Conservation (phyloP, 1,140 invertebrate genomes). For the Spodoptera litura region DNA sequence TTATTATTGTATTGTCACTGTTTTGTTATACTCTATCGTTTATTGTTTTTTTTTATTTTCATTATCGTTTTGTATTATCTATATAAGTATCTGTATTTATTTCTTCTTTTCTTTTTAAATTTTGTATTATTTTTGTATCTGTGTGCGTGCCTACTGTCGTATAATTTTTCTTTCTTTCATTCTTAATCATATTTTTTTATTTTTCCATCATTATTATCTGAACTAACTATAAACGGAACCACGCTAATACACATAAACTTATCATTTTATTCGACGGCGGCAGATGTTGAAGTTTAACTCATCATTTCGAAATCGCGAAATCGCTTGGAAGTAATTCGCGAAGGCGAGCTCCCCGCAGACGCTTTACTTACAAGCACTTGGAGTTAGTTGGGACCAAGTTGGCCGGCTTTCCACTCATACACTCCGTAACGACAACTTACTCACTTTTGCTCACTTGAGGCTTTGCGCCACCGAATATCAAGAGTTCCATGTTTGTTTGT, state of each 20-base stretch:
- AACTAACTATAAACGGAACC: not conserved
- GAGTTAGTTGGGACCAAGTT: conserved; percentile 73
- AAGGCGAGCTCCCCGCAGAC: conserved; percentile 69
- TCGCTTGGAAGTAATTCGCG: conserved; percentile 77
- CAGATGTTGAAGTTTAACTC: conserved; percentile 67
- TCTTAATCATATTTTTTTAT: no score
- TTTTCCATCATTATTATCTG: no score
- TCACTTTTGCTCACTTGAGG: conserved; percentile 58
- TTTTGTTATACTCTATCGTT: no score
- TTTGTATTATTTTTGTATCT: no score
- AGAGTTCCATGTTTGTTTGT: conserved; percentile 26
- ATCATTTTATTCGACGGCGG: conserved; percentile 46
- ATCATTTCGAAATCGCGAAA: conserved; percentile 74
- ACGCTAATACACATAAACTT: not conserved
- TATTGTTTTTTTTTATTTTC: no score
- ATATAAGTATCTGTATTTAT: no score
- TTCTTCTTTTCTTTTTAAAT: no score
- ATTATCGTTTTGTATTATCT: no score
- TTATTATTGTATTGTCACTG: no score
- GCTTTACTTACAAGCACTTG: conserved; percentile 70
- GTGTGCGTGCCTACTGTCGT: no score
- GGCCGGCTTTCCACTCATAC: conserved; percentile 67
- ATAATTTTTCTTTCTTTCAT: no score
- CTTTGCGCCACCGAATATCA: conserved; percentile 44
- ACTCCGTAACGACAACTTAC: conserved; percentile 70